Evolutionary conservation across 2,888 invertebrate genomes (phyloP), one percentile per base, ranked within the genome.

Genomic region (Tenthredo notha): DNA sequence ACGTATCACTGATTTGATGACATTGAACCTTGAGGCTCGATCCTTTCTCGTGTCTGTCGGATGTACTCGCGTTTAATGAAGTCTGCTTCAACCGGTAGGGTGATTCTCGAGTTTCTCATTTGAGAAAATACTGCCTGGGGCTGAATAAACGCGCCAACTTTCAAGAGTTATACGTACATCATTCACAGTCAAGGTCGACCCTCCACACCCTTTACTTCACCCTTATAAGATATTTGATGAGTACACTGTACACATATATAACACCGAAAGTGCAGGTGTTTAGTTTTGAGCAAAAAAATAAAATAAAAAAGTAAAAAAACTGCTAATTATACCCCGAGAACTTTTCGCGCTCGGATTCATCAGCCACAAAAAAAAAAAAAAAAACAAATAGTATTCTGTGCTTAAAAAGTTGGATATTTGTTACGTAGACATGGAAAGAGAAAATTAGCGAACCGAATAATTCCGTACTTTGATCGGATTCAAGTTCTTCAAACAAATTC

Each of bases 61-160:
- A 50, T 37, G 61, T 80, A 61, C 61, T 80, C 37, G 58, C 58
- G 78, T 80, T 61, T 80, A 80, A 80, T 61, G 61, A 80, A 80
- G 58, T 37, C 78, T 58, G 78, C 78, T 37, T 40, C 40, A 40
- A 61, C 40, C n/a, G 7, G 47, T 72, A 12, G 50, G 80, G 61
- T 40, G 80, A 80, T 80, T 80, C 61, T 40, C 7, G 80, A 80
- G 58, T 61, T 80, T 80, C 80, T 80, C 80, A 40, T 80, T 80
- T 80, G 61, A 37, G 80, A 80, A 80, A 80, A 80, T 80, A 80
- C 58, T 80, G 58, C 61, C 80, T 80, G 37, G 80, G 80, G 61
- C 18, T 80, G 40, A 80, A 80, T 40, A 40, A 80, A 40, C 21
- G 61, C 61, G 33, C 37, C 58, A 40, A 80, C 12, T 80, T 61